Evolutionary conservation across 2,797 vertebrate genomes (phyloP), one percentile per base, ranked within the genome.

Genomic region (Sebastes aleutianus): DNA sequence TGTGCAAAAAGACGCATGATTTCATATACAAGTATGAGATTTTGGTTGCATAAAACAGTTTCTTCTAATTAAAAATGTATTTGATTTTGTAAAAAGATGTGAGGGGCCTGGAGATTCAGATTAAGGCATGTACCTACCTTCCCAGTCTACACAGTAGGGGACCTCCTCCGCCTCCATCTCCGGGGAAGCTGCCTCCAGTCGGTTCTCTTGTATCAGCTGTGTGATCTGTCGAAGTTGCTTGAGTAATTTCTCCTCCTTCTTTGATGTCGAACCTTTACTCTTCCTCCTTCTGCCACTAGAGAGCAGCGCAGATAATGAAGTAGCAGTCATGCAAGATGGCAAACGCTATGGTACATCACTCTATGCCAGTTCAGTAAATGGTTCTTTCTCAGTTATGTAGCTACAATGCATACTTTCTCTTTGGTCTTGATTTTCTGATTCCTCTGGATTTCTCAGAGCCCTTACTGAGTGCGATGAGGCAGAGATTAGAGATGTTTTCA

Each of bases 161-260:
- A 97, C 96, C 90, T 99, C 96, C 91, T 99, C 98, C 0, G 98
- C 98, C 94, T 99, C 98, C 91, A 97, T 97, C 92, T 99, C 99
- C 2, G 98, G 98, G 70, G 97, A 95, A 27, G 96, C 91, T 26
- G 92, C 96, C 78, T 98, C 98, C 84, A 96, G 29, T 20, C 96
- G 96, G 32, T 97, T 96, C 90, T 99, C 98, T 85, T 97, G 96
- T 94, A 99, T 97, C 69, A 95, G 85, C 39, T 89, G 96, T 12
- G 96, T 97, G 82, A 99, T 97, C 93, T 98, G 97, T 87, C 95
- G 92, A 78, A 99, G 95, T 50, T 98, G 97, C 80, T 92, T 95
- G 29, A 99, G 96, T 71, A 98, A 87, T 82, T 90, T 96, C 89
- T 97, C 96, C 83, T 99, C 97, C 77, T 97, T 96, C 80, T 96